phyloP scores from a whole-genome alignment of 53 echinoderm and acorn worm genomes.

The Holothuria scabra region DNA sequence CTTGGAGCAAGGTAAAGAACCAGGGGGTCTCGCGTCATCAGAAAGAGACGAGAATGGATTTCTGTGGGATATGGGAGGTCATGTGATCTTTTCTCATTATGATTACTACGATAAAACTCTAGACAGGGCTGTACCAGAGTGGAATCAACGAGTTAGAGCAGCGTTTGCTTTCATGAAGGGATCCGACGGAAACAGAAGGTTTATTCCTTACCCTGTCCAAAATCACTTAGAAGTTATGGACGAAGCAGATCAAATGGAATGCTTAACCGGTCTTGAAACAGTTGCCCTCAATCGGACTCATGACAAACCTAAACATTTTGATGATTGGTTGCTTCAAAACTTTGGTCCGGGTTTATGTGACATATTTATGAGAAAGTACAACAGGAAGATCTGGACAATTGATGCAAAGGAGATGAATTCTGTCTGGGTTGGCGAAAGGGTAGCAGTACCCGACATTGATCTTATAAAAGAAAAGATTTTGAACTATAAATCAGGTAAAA shows the following conservation, averaged over 20 bases:
- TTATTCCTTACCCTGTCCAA: conserved; percentile 59
- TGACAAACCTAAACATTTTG: conserved; percentile 43
- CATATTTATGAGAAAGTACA: conserved; percentile 60
- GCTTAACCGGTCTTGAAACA: too few relatives aligned
- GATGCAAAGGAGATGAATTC: conserved; percentile 52
- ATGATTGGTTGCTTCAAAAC: too few relatives aligned
- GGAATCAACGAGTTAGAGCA: conserved; percentile 59
- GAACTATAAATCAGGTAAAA: neutral
- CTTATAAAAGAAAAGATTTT: conserved; percentile 45
- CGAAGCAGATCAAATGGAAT: conserved; percentile 42
- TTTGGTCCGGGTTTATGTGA: conserved; percentile 50
- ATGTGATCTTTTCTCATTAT: conserved; percentile 62
- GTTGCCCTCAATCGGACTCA: neutral
- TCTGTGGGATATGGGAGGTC: conserved; percentile 66
- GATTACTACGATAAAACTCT: conserved; percentile 54
- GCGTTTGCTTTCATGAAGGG: conserved; percentile 64
- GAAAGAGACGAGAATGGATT: conserved; percentile 57
- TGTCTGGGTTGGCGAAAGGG: conserved; percentile 51
- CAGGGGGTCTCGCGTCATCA: conserved; percentile 53
- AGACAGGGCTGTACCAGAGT: conserved; percentile 48
- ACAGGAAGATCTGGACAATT: conserved; percentile 59
- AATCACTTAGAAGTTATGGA: conserved; percentile 61
- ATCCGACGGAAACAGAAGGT: conserved; percentile 45
- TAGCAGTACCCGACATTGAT: conserved; percentile 53
- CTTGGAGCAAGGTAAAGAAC: conserved; percentile 35